A percentile compares a stretch with the other conserved stretches of the same genome.
Evolutionary conservation across 2,797 vertebrate species (phyloP).

Genomic region (Anomalospiza imberbis): DNA sequence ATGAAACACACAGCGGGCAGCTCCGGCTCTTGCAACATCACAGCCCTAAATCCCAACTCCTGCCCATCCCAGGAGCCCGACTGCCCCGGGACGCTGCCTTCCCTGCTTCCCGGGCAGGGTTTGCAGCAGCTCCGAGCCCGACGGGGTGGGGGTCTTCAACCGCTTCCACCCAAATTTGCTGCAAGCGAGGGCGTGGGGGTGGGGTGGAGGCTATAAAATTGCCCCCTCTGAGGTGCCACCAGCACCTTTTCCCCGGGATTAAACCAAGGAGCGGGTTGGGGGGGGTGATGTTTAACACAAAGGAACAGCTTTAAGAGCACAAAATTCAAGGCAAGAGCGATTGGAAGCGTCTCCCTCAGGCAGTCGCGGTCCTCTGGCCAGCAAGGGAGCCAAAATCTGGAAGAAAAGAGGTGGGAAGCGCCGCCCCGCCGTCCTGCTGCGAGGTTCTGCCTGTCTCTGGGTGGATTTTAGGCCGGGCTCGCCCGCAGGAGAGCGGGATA

Average conservation of each 20-base stretch:
- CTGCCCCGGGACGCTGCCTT: no score
- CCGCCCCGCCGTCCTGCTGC: not conserved
- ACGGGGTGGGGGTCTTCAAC: rapidly evolving
- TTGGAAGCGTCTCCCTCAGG: not conserved
- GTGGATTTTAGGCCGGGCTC: not conserved
- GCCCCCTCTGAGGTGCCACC: not conserved
- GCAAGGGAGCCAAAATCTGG: not conserved
- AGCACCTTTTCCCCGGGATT: rapidly evolving
- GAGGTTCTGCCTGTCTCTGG: not conserved
- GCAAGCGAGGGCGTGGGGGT: not conserved
- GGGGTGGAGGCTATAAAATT: not conserved
- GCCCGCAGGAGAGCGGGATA: not conserved
- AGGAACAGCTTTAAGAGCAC: not conserved
- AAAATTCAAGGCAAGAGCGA: not conserved
- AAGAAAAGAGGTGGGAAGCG: constrained; percentile 43
- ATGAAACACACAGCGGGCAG: not conserved
- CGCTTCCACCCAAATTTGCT: not conserved
- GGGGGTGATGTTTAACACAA: not conserved
- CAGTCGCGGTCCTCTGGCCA: not conserved
- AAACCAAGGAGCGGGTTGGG: rapidly evolving
- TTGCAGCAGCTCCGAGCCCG: not conserved
- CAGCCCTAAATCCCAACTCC: not conserved
- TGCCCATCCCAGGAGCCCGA: not conserved
- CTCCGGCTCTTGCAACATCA: rapidly evolving
- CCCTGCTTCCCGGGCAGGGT: not conserved